Evolutionary conservation across 2,888 invertebrate genomes (phyloP), one percentile per base, ranked within the genome.

Genomic region (Stenurella melanura): DNA sequence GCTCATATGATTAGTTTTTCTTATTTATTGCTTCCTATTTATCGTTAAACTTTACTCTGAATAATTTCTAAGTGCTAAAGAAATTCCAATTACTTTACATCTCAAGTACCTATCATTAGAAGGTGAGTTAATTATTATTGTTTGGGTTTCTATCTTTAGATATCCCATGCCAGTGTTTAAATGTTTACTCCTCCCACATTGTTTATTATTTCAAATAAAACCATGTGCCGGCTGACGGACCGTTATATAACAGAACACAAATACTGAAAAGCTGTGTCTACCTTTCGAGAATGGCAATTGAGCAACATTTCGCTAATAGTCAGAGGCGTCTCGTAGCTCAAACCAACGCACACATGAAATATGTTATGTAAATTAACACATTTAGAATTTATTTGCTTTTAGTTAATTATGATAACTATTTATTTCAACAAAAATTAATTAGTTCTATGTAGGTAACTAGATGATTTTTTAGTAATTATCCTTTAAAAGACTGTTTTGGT

Each of bases 231-330:
- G 73, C 71, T 50, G 73, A 38, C 64, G 61, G 58, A 54, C 76
- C 76, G 76, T 76, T 76, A 76, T 76, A 69, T 73, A 76, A 76
- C 75, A 72, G 75, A 66, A 66, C 69, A 30, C 42, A 50, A 50
- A 30, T 64, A 26, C 70, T 70, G 70, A 70, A 42, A 42, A 60
- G 61, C 60, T 17, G 58, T 70, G 58, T 70, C 70, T 70, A 42
- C 50, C 60, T 19, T 38, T 15, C 21, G 38, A 61, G 61, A 60
- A 70, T 61, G 60, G 70, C 70, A 26, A 70, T 70, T 70, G 60
- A 21, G 70, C 70, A 70, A 70, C 21, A 17, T 70, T 58, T 60
- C 19, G 70, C 70, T 42, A 18, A 42, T 18, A 19, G 57, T 15
- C 70, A 70, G 70, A 19, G 70, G 70, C 60, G 69, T 69, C 50